These are phyloP conservation scores for Synanthedon myopaeformis DNA, from an alignment of 2,888 invertebrate species.

Conservation along the genomic window DNA sequence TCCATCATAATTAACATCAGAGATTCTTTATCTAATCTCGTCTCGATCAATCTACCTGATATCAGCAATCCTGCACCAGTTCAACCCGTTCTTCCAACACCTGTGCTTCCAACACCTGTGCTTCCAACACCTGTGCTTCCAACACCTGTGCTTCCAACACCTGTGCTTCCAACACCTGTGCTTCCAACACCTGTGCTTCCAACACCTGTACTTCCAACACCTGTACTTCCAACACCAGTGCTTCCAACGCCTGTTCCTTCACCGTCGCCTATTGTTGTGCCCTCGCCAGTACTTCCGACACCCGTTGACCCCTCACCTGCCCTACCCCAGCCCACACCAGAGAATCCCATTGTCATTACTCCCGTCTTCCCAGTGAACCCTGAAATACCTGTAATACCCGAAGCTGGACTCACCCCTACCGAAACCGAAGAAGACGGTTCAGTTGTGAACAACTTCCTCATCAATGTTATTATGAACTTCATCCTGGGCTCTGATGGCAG, in stretches of 20 bases:
- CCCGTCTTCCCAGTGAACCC: background rate
- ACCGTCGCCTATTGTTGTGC: background rate
- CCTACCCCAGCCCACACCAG: background rate
- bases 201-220: too few species aligned
- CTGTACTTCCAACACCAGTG: background rate
- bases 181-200: too few species aligned
- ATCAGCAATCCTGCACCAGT: background rate
- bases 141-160: background rate
- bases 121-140: background rate
- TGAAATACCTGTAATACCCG: background rate
- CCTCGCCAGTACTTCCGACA: background rate
- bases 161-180: background rate
- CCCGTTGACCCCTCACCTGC: background rate
- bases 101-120: background rate
- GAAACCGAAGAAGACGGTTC: background rate
- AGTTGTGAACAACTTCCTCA: background rate
- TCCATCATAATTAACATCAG: slow-evolving; percentile 2
- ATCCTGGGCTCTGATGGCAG: slow-evolving; percentile 3
- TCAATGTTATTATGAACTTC: slow-evolving; percentile 6
- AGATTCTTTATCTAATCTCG: background rate
- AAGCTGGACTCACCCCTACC: background rate
- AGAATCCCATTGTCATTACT: background rate
- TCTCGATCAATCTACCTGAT: slow-evolving; percentile 1
- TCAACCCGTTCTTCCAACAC: background rate
- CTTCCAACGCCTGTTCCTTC: background rate